Conservation (phyloP, 2,797 vertebrate genomes). For the Oceanodroma leucorhoa region DNA sequence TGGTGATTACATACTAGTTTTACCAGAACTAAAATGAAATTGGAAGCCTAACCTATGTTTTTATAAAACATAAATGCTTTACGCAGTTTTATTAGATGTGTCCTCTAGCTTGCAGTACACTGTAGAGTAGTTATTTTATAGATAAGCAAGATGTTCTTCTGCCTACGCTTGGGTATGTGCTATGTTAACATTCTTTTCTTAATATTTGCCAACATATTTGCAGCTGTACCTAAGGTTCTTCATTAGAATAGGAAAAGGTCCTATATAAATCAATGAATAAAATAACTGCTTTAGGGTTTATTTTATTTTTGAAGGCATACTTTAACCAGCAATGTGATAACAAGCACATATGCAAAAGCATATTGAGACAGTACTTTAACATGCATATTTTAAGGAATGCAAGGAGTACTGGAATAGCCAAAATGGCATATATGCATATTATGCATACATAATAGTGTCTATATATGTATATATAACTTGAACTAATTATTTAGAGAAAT, state of each 20-base stretch:
- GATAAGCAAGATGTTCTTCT: not conserved
- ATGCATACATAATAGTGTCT: not conserved
- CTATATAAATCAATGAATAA: not conserved
- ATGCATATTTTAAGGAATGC: not conserved
- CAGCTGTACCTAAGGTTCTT: not conserved
- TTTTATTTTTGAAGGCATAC: not conserved
- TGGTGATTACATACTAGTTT: not conserved
- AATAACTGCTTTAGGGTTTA: not conserved
- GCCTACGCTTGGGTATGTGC: not conserved
- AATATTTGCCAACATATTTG: not conserved
- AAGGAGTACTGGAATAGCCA: not conserved
- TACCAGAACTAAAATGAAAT: not conserved
- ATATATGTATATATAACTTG: not conserved
- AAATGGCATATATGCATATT: not conserved
- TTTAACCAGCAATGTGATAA: not conserved
- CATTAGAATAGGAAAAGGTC: not conserved
- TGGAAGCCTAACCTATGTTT: not conserved
- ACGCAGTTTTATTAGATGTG: not conserved
- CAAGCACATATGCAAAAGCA: not conserved
- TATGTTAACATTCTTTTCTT: not conserved
- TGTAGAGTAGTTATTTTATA: not conserved
- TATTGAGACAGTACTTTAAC: not conserved
- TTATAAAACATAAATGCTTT: not conserved
- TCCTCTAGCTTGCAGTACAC: not conserved
- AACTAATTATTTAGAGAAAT: slow-evolving; percentile 12